Evolutionary conservation across 2,888 invertebrate genomes (phyloP), one percentile per base, ranked within the genome.

Genomic region (Ophion costatus): DNA sequence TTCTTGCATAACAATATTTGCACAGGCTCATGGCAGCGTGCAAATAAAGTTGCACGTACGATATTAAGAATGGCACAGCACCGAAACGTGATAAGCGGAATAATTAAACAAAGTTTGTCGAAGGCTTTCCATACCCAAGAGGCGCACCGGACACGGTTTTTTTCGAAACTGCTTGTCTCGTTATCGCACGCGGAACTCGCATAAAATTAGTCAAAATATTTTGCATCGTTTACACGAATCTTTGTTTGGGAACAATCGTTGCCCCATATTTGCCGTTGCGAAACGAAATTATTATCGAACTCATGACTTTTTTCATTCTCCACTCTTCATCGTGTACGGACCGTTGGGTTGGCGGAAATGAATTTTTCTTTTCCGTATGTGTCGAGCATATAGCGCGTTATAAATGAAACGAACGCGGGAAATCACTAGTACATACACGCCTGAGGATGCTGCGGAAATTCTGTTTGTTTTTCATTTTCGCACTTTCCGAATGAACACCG

Each of bases 381-480:
- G 45, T 17, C 14, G 24, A 45, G 51, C 33, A 29, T 70, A 29
- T 56, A 51, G 51, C 56, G n/a, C 29, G 7, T 10, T 20, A 57
- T 7, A 51, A 38, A 17, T 24, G 20, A 14, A 22, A 29, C 63
- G 63, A 69, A 6, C 4, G 56, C 42, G 38, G 20, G 73, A 61
- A 74, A 74, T 9, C 38, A 20, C 20, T n/a, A 6, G 59, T 59
- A 22, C 5, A 1, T n/a, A 61, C 3, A 14, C 61, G 45, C 38
- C 38, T 14, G 24, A 42, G 42, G 29, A 59, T n/a, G 7, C 17
- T 57, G 22, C 9, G 61, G n/a, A 24, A 45, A 61, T 69, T 78
- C 45, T 33, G 59, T 20, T 74, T 71, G 51, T 42, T 38, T 56
- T 70, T 81, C n/a, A 20, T 64, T 42, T 42, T 76, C 57, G 63